phyloP scores from a whole-genome alignment of 2,797 vertebrate genomes.

The Coendou prehensilis region DNA sequence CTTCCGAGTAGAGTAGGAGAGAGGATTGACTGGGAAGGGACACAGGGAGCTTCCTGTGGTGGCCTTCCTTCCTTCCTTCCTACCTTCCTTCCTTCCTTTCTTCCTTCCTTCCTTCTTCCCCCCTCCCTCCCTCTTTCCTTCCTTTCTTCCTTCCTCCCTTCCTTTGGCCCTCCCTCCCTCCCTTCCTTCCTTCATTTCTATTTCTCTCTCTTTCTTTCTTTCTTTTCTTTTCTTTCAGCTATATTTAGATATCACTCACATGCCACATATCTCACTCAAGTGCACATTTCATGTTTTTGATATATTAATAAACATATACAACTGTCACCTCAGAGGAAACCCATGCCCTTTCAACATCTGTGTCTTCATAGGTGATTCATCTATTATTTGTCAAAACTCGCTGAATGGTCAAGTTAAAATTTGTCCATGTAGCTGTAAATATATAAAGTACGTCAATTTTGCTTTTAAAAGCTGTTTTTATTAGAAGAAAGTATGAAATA shows the following conservation, averaged over 20 bases:
- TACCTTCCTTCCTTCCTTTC: not conserved
- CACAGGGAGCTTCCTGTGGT: not conserved
- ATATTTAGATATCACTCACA: not conserved
- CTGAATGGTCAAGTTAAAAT: not conserved
- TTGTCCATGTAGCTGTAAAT: not conserved
- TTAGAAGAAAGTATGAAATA: slow-evolving; percentile 56
- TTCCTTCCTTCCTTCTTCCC: not conserved
- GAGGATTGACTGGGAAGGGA: not conserved
- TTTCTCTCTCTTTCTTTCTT: not conserved
- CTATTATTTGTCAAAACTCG: not conserved
- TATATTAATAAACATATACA: not conserved
- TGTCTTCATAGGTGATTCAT: not conserved
- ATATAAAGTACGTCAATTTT: not conserved
- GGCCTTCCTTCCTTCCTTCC: not conserved
- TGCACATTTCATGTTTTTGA: not conserved
- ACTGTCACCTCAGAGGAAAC: not conserved
- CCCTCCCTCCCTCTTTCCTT: not conserved
- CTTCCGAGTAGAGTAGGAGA: not conserved
- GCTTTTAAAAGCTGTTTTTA: slow-evolving; percentile 8
- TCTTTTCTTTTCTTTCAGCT: not conserved
- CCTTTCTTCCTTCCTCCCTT: not conserved
- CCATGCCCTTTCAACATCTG: not conserved
- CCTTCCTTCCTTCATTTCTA: not conserved
- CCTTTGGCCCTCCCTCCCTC: not conserved
- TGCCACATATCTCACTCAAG: not conserved